Evolutionary conservation across 2,113 vertebrate genomes (phyloP).

Genomic region (Trematomus loennbergii): DNA sequence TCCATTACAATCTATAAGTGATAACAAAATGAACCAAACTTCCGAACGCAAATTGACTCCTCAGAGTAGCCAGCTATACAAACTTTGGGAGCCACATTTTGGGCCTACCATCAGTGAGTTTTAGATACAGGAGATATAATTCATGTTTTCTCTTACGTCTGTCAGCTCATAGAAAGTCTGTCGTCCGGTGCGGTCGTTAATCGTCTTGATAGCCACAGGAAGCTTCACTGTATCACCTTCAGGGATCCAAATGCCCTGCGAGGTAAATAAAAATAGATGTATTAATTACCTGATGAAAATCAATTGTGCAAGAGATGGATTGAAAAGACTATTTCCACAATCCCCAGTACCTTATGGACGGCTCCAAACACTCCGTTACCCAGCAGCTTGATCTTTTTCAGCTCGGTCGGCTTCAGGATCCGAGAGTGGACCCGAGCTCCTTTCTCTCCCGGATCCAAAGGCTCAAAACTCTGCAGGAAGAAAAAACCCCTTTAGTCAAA

Average conservation of each 20-base stretch:
- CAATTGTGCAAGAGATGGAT: not conserved
- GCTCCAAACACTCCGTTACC: conserved; percentile 92
- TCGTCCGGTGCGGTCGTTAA: conserved; percentile 87
- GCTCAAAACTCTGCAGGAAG: conserved; percentile 87
- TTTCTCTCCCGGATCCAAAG: conserved; percentile 91
- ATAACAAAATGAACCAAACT: too few relatives aligned
- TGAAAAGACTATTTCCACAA: not conserved
- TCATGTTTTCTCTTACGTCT: conserved; percentile 86
- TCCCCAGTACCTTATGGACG: conserved; percentile 88
- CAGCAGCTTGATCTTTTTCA: conserved; percentile 91
- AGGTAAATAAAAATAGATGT: conserved; percentile 18
- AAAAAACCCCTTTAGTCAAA: too few relatives aligned
- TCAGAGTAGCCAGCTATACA: not conserved
- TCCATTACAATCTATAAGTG: too few relatives aligned
- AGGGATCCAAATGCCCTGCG: conserved; percentile 94
- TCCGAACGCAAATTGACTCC: not conserved
- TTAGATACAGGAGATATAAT: not conserved
- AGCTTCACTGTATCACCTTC: conserved; percentile 95
- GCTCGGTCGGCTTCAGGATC: conserved; percentile 89
- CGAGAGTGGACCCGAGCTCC: conserved; percentile 89
- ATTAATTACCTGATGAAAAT: not conserved
- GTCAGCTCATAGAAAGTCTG: conserved; percentile 89
- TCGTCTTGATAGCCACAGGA: conserved; percentile 94
- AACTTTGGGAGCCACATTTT: not conserved
- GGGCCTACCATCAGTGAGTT: not conserved